Evolutionary conservation across 1,140 invertebrate species (phyloP), one percentile per base, ranked within the genome.

Genomic region (Sitodiplosis mosellana): DNA sequence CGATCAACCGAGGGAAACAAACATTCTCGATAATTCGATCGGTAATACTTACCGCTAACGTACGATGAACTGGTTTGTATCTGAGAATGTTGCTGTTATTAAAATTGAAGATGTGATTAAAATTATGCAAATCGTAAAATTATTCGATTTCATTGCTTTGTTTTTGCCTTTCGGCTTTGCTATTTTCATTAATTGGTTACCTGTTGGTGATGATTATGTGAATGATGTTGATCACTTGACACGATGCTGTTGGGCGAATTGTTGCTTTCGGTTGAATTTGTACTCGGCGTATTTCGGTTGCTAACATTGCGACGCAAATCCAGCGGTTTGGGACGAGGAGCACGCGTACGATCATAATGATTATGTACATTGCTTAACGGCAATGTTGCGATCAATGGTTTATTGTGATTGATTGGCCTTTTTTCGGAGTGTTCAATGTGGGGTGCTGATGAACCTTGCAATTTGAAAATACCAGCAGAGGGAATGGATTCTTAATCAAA

Each of bases 191-290:
- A 17, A 38, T 48, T 56, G 52, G 49, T 52, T 22, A 44, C 12
- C 18, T 17, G 11, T 44, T 14, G 21, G 44, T 52, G 42, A 58
- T 33, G 43, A 51, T 61, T 27, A 5, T 27, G 27, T 27, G 27
- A 27, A 27, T 27, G 27, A 27, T 27, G 27, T 27, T 27, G 27
- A 27, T 27, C 27, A 27, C 27, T 27, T 27, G 27, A 27, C 4
- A 27, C 10, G 27, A 64, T 63, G 59, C 61, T 63, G 53, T 61
- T 64, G 41, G 61, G 61, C 51, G 61, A 64, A 46, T 63, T 64
- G 53, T 64, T 61, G 49, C 56, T 63, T 54, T 59, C 63, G 52
- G 53, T 51, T 17, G 50, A 49, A 42, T 60, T 63, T 50, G 61
- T 57, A 46, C 61, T 59, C 6, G 61, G 61, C 41, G 61, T 64